Conservation (phyloP, 2,888 invertebrate genomes). For the Plagiodera versicolora region DNA sequence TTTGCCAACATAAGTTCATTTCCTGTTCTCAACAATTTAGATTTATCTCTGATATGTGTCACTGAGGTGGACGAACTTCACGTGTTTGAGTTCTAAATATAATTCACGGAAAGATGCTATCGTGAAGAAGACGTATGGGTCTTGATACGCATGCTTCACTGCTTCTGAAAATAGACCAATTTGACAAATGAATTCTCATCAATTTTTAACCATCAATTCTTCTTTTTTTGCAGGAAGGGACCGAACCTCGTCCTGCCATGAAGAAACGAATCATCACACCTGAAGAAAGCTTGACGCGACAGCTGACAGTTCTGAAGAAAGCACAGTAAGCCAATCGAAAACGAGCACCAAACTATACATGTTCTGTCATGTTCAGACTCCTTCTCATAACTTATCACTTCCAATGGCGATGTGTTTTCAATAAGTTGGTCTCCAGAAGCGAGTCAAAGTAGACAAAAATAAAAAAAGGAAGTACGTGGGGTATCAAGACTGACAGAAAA, state of each 20-base stretch:
- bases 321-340: slow-evolving; percentile 54
- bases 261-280: slow-evolving; percentile 67
- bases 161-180: no score
- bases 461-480: slow-evolving; percentile 25
- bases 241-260: slow-evolving; percentile 54
- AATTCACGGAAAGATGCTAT: no score
- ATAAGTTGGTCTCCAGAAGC: slow-evolving; percentile 13
- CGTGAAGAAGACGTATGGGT: no score
- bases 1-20: neutral
- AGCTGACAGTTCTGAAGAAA: slow-evolving; percentile 67
- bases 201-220: no score
- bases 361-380: slow-evolving; percentile 12
- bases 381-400: slow-evolving; percentile 19
- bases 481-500: slow-evolving; percentile 38
- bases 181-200: no score
- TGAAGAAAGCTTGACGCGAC: slow-evolving; percentile 65
- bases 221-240: slow-evolving; percentile 37
- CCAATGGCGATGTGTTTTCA: no score
- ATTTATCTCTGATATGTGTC: neutral
- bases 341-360: slow-evolving; percentile 13
- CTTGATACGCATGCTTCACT: no score
- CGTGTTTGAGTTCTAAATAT: no score
- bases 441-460: slow-evolving; percentile 14
- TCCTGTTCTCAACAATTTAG: neutral
- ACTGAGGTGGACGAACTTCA: no score